These are phyloP conservation scores for Turnix velox DNA, from an alignment of 2,113 vertebrate genomes.

Conservation along the genomic window DNA sequence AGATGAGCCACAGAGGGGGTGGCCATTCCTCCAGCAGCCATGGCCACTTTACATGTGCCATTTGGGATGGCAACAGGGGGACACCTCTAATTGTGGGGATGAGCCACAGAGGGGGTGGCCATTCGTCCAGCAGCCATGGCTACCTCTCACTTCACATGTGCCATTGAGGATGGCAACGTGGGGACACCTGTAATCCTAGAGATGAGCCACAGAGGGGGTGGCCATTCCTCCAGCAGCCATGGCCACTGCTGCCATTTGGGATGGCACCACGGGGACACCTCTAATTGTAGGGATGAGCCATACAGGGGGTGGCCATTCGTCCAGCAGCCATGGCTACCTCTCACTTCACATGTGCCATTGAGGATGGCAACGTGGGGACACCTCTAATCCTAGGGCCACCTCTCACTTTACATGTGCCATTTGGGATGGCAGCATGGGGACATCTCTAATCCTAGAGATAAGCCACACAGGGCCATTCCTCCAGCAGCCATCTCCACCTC, in stretches of 20 bases:
- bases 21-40: no score
- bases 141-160: fast-evolving
- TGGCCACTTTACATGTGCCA: no score
- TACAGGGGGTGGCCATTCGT: fast-evolving
- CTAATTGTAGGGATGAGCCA: neutral
- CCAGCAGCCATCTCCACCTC: no score
- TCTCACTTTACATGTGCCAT: fast-evolving
- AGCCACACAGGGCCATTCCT: no score
- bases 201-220: neutral
- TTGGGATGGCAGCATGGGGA: neutral
- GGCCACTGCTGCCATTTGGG: no score
- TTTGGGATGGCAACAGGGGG: no score
- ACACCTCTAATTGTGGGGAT: no score
- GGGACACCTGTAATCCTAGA: fast-evolving
- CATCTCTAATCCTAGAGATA: fast-evolving
- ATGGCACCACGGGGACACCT: no score
- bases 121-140: neutral
- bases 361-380: neutral
- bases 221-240: no score
- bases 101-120: fast-evolving
- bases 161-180: fast-evolving
- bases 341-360: fast-evolving
- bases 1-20: neutral
- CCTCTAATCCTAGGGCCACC: fast-evolving
- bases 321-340: fast-evolving